Evolutionary conservation across 1,140 invertebrate species (phyloP).

Genomic region (Spodoptera litura): DNA sequence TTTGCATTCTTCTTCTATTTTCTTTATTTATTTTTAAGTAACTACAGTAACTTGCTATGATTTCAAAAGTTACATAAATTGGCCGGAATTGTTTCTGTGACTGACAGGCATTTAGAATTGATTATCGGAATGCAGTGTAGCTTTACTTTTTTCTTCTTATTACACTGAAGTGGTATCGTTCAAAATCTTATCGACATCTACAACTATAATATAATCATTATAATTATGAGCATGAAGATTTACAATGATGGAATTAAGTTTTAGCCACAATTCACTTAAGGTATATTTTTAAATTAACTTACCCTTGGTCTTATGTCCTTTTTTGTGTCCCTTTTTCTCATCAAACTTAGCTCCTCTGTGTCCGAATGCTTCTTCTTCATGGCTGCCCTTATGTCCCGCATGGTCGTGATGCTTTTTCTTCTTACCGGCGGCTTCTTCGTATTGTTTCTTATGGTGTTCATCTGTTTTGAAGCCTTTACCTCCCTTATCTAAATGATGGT

Average conservation of each 20-base stretch:
- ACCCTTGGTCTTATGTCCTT: slow-evolving; percentile 88
- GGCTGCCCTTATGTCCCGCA: slow-evolving; percentile 81
- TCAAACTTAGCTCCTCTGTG: slow-evolving; percentile 85
- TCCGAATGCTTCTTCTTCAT: slow-evolving; percentile 83
- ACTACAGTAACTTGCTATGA: neutral
- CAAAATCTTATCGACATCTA: neutral
- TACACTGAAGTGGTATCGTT: neutral
- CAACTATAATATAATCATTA: neutral
- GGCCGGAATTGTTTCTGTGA: neutral
- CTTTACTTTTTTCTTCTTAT: neutral
- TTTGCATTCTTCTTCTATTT: neutral
- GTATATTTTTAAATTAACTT: slow-evolving; percentile 17
- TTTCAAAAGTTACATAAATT: neutral
- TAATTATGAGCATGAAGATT: neutral
- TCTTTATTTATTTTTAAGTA: neutral
- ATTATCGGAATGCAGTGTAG: neutral
- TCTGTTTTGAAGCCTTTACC: slow-evolving; percentile 86
- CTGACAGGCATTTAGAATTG: neutral
- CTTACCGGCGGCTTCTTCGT: slow-evolving; percentile 82
- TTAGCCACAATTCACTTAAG: neutral
- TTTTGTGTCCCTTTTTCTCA: slow-evolving; percentile 87
- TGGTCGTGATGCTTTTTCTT: slow-evolving; percentile 86
- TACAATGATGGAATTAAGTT: neutral
- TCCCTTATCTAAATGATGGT: slow-evolving; percentile 86
- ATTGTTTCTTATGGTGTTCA: slow-evolving; percentile 84